Evolutionary conservation across 2,113 vertebrate genomes (phyloP), one percentile per base, ranked within the genome.

Genomic region (Neomonachus schauinslandi): DNA sequence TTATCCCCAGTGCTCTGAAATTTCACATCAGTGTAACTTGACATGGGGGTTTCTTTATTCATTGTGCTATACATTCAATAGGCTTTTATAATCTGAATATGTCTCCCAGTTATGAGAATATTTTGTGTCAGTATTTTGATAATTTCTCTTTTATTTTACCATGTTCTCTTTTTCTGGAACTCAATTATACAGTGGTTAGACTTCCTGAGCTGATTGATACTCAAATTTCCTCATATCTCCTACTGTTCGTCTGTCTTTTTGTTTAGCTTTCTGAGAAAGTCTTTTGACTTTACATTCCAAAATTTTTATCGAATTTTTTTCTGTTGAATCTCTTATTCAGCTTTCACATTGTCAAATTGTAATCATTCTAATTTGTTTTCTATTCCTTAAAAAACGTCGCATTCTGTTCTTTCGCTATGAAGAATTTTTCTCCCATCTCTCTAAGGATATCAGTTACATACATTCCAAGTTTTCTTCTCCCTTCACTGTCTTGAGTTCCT

Each of bases 361-460:
- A 91, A 76, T 7, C 28, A 26, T 81, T 81, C 72, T 81, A 42
- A 95, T 88, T 88, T 96, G 19, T 88, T 97, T 98, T 59, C 5
- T 92, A 1, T 46, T 72, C 49, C 36, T 94, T 92, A n/a, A 88
- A 49, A 59, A 81, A 16, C 16, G 33, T 9, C 28, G 18, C 42
- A 57, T 91, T 14, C 28, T 80, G 33, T 93, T 53, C 55, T 95
- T 92, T 89, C 39, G 42, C 69, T 26, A 5, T 10, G 24, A 33
- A 77, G n/a, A 14, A n/a, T 67, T 57, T 86, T 92, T 71, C 19
- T 81, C 49, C n/a, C 28, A 8, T 5, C 9, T 90, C 21, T 69
- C 19, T 91, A 33, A 72, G 36, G 26, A 65, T 93, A 28, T 57
- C 11, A 42, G 26, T 91, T 95, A 76, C 1, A 42, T 39, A 79